Evolutionary conservation across 2,888 invertebrate genomes (phyloP), one percentile per base, ranked within the genome.

Genomic region (Amphipyra tragopoginis): DNA sequence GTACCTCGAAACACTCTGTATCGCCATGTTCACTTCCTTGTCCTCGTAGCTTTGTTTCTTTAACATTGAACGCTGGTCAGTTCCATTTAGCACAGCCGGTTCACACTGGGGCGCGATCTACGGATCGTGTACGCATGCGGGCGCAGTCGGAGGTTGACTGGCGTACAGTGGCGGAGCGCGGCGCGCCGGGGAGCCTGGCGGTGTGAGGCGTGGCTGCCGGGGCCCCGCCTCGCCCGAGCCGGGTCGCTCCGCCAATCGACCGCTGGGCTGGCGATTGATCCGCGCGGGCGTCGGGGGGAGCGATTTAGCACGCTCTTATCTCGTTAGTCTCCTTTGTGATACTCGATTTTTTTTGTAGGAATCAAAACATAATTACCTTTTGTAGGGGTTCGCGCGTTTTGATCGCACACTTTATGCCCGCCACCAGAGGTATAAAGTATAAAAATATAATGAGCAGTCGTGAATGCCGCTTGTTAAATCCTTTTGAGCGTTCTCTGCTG

Each of bases 1-100:
- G 92, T 96, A 96, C 81, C 96, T 96, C 82, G 96, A 96, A 89
- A 96, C 93, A 88, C 95, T 96, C 93, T 96, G 96, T 95, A 96
- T 96, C 95, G 96, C 96, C 96, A 96, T 96, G 90, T 95, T 96
- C 93, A 96, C 95, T 95, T 92, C 95, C 90, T 89, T 91, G 77
- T 93, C 92, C 80, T 95, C 94, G 93, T 89, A 92, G 84, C 85
- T 93, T 88, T 93, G 95, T 93, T 96, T 96, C 90, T 95, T 96
- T 92, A 96, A 96, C 96, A 96, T 96, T 95, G 95, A 95, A 90
- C 88, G 89, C 90, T 83, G 86, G 70, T 91, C 86, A 92, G 93
- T 94, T 93, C 94, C 94, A 94, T 94, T 91, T 90, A 93, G 87
- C 93, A 93, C 93, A 88, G 88, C 72, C 65, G 75, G 73, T 84